Evolutionary conservation across 2,888 invertebrate genomes (phyloP), one percentile per base, ranked within the genome.

Genomic region (Caenorhabditis sp.): DNA sequence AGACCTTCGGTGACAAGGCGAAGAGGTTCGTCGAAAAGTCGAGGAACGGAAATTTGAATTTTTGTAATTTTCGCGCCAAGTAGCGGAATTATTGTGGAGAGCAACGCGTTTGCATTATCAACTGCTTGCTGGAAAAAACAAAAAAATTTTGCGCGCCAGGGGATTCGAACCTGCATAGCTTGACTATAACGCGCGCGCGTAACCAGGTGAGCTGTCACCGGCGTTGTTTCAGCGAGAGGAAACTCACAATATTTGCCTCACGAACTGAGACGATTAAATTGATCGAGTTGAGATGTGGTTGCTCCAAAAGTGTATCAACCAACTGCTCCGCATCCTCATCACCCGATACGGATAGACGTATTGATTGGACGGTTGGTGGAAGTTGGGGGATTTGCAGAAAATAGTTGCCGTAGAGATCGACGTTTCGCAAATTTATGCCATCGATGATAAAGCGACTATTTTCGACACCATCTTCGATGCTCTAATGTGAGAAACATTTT

Each of bases 341-440:
- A n/a, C 86, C 86, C 1, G 78, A 79, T 8, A 85, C 83, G 0
- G 84, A 86, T 1, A 87, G 71, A 19, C 87, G 78, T 19, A 87
- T 74, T 1, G 81, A 78, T 26, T 73, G 73, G 14, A 87, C 77
- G 1, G 82, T 84, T 8, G 71, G 69, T 0, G 87, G 87, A 10
- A 87, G 77, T 8, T 63, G 58, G 4, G 87, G 87, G 14, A 86
- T 72, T 10, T 68, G 55, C 19, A 72, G 61, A 65, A 87, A 87
- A 65, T 79, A 87, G 70, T 87, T 87, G 62, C 82, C 85, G 62
- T 86, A 86, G 26, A 87, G 66, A 60, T 87, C 87, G 49, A 87
- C 77, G 24, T 83, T 81, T 37, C 76, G 71, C 23, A 87, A 70
- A 24, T 79, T 77, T 19, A 66, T 68, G 1, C 80, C 80, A 58